A percentile compares a stretch with the other conserved stretches of the same genome.
phyloP scores from a whole-genome alignment of 92 coral and sea anemone genomes.

The Parazoanthus darwini region DNA sequence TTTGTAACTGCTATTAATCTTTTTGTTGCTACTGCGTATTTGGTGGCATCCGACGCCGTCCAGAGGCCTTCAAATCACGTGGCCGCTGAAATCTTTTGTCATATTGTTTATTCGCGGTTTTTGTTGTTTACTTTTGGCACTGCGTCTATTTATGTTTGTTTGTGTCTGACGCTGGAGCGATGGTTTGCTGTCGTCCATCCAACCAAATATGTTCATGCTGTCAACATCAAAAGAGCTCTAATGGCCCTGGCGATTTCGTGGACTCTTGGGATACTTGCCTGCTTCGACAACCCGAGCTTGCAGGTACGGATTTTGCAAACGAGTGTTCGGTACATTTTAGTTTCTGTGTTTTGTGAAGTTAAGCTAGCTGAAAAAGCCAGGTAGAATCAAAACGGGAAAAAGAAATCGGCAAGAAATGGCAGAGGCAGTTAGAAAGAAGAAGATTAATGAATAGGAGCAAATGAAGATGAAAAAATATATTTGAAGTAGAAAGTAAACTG shows the following conservation, averaged over 20 bases:
- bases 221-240: slow-evolving; percentile 47
- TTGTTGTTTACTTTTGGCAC: slow-evolving; percentile 69
- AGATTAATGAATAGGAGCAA: too few species aligned
- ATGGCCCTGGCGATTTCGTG: slow-evolving; percentile 53
- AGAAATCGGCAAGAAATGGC: too few species aligned
- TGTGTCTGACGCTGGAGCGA: slow-evolving; percentile 75
- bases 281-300: slow-evolving; percentile 52
- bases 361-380: too few species aligned
- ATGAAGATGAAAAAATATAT: too few species aligned
- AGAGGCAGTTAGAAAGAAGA: too few species aligned
- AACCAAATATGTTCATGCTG: slow-evolving; percentile 51
- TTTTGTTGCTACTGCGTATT: slow-evolving; percentile 63
- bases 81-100: slow-evolving; percentile 65
- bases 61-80: slow-evolving; percentile 50
- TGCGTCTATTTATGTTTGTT: slow-evolving; percentile 69
- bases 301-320: slow-evolving; percentile 11
- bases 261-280: slow-evolving; percentile 57
- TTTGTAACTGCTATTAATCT: slow-evolving; percentile 69
- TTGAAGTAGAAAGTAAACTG: too few species aligned
- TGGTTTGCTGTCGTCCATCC: slow-evolving; percentile 81
- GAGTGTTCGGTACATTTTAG: too few species aligned
- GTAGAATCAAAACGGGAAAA: too few species aligned
- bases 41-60: slow-evolving; percentile 49
- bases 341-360: too few species aligned
- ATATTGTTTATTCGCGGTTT: slow-evolving; percentile 58